Evolutionary conservation across 2,113 vertebrate genomes (phyloP), one percentile per base, ranked within the genome.

Genomic region (Crotalus helleri): DNA sequence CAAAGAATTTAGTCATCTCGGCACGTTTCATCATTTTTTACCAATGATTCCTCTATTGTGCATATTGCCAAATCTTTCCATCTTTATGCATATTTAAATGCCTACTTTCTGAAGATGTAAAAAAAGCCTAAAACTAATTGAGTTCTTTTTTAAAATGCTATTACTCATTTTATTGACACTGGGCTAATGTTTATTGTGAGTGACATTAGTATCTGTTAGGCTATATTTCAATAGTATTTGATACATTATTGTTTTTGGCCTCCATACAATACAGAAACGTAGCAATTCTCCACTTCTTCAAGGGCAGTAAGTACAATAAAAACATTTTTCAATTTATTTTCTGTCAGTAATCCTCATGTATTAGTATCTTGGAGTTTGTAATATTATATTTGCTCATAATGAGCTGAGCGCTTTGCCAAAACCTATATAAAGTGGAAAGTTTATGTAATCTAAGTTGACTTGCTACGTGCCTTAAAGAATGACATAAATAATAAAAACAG

Each of bases 301-400:
- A 92, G 57, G 49, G 49, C 87, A 64, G 44, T n/a, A 90, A 53
- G 87, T 13, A 46, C 24, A 44, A 24, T 58, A 81, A 29, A 92
- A 93, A 58, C 49, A 93, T 23, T 91, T 91, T 87, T 81, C 55
- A 11, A 89, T 17, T 91, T 92, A 23, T 58, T 93, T 92, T 55
- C 89, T 81, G 95, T 54, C 44, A 54, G 0, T 2, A 0, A 29
- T 92, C 87, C 44, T 33, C 11, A 10, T 64, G 74, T 51, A 4
- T 49, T 88, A 88, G 3, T 0, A 2, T 90, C 61, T 23, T 33
- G 26, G 17, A 69, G 57, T 92, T 24, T 13, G 7, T 29, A 74
- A 57, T 89, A n/a, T 61, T 46, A 19, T 90, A 17, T 24, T 89
- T 81, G 8, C 29, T 85, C 46, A 69, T 1, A 2, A 3, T 21